Base-by-base conservation (phyloP, 2,797 vertebrate species). In the Lutjanus argentimaculatus region DNA sequence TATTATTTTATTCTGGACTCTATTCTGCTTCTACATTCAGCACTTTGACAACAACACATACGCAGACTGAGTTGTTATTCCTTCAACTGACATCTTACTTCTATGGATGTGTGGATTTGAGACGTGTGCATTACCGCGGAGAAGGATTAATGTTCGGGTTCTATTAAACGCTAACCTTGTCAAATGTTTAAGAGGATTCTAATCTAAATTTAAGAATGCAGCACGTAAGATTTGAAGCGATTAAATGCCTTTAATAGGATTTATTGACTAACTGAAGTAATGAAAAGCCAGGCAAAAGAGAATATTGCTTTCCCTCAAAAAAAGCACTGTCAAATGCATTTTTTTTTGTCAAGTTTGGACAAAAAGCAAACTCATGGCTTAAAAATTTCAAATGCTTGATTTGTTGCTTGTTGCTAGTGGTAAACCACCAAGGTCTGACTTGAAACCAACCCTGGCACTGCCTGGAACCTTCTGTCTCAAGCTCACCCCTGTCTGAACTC, bases 221-320 rank as follows among this genome's bases (percentile, higher is more conserved):
- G n/a, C 36, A 72, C 59, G 25, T 64, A 55, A 36, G 12, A 56
- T 62, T 56, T 78, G 6, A 72, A 79, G 15, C 51, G 49, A 17
- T 52, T 63, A 65, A 70, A 80, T 77, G 40, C 63, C 19, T 82
- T 65, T 72, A 64, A 89, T 63, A 72, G 56, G 8, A 70, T 36
- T 36, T 15, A 55, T 9, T 65, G 40, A 83, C 45, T 68, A 72
- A 77, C 62, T 63, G 2, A 62, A 76, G 55, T 40, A 52, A 14
- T 66, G 40, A 66, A 72, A 85, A 68, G 7, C 42, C 68, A 63
- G 46, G 48, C 7, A 69, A 19, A 56, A 71, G 40, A 53, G 40
- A 85, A 63, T 67, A 85, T 62, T 79, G 72, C 66, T 82, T 72
- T 79, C 21, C 63, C 36, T 68, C 49, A 4, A 59, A 65, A 65